A percentile compares a stretch with the other conserved stretches of the same genome.
These are phyloP conservation scores for Tetramorium simillimum DNA, from an alignment of 1,140 invertebrate genomes.

Conservation along the genomic window DNA sequence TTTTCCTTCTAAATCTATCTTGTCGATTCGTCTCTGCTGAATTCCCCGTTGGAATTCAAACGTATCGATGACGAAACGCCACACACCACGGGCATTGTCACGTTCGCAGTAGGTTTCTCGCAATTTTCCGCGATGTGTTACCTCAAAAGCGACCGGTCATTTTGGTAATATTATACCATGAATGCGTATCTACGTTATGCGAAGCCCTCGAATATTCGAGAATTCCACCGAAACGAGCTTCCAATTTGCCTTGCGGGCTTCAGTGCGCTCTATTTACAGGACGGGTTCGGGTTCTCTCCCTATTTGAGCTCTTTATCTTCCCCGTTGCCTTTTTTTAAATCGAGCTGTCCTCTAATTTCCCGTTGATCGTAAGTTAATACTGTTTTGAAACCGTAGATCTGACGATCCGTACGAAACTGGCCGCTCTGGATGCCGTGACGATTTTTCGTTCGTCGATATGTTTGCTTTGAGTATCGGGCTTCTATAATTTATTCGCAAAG, in stretches of 20 bases:
- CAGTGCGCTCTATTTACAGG: constrained; percentile 8
- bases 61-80: neutral
- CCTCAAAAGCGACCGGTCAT: constrained; percentile 15
- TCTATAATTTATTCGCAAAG: constrained; percentile 6
- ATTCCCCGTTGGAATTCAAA: neutral
- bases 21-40: neutral
- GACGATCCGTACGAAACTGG: neutral
- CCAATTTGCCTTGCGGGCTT: constrained; percentile 19
- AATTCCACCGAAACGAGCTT: neutral
- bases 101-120: neutral
- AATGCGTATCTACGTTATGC: neutral
- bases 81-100: neutral
- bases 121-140: constrained; percentile 2
- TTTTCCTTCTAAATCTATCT: neutral
- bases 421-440: neutral
- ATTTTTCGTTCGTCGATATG: constrained; percentile 18
- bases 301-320: constrained; percentile 23
- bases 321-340: neutral
- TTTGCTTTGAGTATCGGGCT: constrained; percentile 3
- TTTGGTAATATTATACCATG: constrained; percentile 31
- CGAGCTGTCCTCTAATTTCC: constrained; percentile 33
- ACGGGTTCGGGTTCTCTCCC: constrained; percentile 1
- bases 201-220: constrained; percentile 5
- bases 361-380: constrained; percentile 47
- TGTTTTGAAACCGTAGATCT: constrained; percentile 43